A percentile compares a stretch with the other conserved stretches of the same genome.
Evolutionary conservation across 2,888 invertebrate genomes (phyloP).

Genomic region (Ectropis crepuscularia): DNA sequence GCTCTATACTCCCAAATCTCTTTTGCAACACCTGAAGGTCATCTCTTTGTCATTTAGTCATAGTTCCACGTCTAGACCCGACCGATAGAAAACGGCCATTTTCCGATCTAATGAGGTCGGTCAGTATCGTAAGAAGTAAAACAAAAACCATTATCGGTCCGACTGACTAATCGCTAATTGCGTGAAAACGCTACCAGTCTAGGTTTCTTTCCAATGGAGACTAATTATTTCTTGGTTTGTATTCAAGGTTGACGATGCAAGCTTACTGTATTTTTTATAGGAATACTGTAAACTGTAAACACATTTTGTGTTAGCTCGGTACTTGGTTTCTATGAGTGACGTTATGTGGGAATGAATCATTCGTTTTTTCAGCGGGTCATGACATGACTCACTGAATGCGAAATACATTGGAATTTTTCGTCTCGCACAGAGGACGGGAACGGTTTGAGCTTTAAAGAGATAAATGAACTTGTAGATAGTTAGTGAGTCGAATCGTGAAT

Average conservation of each 20-base stretch:
- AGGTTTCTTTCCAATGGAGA: conserved; percentile 53
- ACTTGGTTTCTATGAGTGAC: conserved; percentile 19
- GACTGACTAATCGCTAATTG: conserved; percentile 67
- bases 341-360: conserved; percentile 22
- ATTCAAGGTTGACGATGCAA: conserved; percentile 43
- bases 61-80: conserved; percentile 58
- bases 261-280: conserved; percentile 15
- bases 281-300: conserved; percentile 7
- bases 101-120: conserved; percentile 70
- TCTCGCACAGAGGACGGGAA: neutral
- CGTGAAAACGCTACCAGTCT: conserved; percentile 55
- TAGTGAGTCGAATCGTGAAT: conserved; percentile 48
- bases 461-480: conserved; percentile 4
- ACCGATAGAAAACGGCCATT: conserved; percentile 63
- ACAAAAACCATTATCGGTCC: conserved; percentile 66
- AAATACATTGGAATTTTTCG: conserved; percentile 20
- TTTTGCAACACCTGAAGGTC: conserved; percentile 67
- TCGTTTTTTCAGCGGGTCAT: conserved; percentile 19
- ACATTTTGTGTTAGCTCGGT: conserved; percentile 8
- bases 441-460: conserved; percentile 24
- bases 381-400: conserved; percentile 16
- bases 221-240: conserved; percentile 41
- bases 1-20: conserved; percentile 31
- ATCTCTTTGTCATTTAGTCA: conserved; percentile 61
- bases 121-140: conserved; percentile 63